A percentile compares a stretch with the other conserved stretches of the same genome.
Evolutionary conservation across 2,113 vertebrate species (phyloP).

Genomic region (Casuarius casuarius): DNA sequence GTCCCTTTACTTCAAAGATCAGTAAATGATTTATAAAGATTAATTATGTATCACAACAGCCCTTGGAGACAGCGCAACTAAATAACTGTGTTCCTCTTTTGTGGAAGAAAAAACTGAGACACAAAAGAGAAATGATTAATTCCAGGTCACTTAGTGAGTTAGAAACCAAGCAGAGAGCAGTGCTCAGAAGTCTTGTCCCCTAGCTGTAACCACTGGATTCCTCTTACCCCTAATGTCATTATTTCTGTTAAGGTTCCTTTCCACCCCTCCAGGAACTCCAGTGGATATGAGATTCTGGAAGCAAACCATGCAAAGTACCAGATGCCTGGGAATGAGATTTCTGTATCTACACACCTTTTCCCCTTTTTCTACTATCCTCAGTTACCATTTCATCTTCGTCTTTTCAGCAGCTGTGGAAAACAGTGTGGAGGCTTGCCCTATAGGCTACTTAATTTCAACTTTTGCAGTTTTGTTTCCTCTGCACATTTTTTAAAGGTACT

Average conservation of each 20-base stretch:
- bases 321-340: background rate
- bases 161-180: background rate
- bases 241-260: background rate
- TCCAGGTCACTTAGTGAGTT: slow-evolving; percentile 14
- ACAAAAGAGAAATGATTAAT: slow-evolving; percentile 35
- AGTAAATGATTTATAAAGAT: slow-evolving; percentile 67
- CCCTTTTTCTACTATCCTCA: background rate
- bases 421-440: background rate
- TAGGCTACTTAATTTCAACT: background rate
- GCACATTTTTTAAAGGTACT: background rate
- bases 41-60: slow-evolving; percentile 64
- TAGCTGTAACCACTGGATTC: background rate
- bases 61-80: slow-evolving; percentile 32
- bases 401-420: background rate
- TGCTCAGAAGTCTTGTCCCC: background rate
- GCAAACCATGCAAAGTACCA: background rate
- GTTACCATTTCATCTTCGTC: background rate
- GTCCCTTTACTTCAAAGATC: slow-evolving; percentile 34
- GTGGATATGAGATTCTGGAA: slow-evolving; percentile 5
- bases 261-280: background rate
- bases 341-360: background rate
- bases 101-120: slow-evolving; percentile 25
- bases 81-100: slow-evolving; percentile 3
- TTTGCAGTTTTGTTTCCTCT: background rate
- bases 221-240: background rate